Evolutionary conservation across 2,113 vertebrate species (phyloP).

Genomic region (Semnornis frantzii): DNA sequence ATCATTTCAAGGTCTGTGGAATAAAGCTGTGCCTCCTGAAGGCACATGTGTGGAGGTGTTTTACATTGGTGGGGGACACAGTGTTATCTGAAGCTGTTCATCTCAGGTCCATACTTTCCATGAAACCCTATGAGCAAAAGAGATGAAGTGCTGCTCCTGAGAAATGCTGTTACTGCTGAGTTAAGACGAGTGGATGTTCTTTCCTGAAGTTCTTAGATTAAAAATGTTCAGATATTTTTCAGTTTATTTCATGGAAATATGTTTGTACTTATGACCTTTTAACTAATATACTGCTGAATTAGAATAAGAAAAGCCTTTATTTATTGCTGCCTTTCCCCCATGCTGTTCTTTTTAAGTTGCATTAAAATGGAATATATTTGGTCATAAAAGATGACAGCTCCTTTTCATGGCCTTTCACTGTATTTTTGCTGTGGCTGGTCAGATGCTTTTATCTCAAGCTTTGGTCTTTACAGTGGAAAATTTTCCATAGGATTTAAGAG

Average conservation of each 20-base stretch:
- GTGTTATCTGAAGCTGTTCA: background rate
- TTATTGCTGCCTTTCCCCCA: background rate
- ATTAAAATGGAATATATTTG: conserved; percentile 35
- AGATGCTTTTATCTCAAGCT: conserved; percentile 40
- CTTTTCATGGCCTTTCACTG: conserved; percentile 14
- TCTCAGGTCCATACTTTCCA: accelerated
- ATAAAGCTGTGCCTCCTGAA: background rate
- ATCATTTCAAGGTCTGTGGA: background rate
- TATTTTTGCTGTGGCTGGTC: conserved; percentile 30
- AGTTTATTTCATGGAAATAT: background rate
- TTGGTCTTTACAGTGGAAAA: background rate
- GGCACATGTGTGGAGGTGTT: background rate
- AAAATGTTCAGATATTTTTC: background rate
- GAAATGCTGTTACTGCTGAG: accelerated
- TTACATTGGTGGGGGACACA: accelerated
- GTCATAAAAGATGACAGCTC: conserved; percentile 18
- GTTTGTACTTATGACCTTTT: background rate
- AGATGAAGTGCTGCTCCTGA: background rate
- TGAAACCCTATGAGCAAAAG: background rate
- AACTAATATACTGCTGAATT: background rate
- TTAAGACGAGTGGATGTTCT: background rate
- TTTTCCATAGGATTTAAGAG: background rate
- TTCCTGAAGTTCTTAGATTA: background rate
- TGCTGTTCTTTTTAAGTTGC: background rate
- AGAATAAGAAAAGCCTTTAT: background rate